phyloP scores from a whole-genome alignment of 2,797 vertebrate species.

The Chelon auratus region DNA sequence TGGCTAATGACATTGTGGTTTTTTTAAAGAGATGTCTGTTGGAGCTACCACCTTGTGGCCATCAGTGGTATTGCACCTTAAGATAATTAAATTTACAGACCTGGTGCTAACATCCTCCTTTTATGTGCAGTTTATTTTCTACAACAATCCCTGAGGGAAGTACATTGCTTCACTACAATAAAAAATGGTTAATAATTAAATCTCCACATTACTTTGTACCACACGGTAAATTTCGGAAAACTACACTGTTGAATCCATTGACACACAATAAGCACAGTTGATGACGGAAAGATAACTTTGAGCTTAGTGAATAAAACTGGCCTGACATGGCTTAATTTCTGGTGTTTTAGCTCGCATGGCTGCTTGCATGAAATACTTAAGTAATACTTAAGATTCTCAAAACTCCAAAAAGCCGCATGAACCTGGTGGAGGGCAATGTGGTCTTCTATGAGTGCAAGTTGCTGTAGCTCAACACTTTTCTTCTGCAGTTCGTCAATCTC shows the following conservation, averaged over 20 bases:
- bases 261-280: neutral
- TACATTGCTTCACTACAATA: too few species aligned
- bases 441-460: constrained; percentile 3
- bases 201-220: too few species aligned
- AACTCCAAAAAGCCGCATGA: neutral
- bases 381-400: neutral
- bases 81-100: too few species aligned
- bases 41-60: too few species aligned
- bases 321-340: neutral
- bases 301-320: neutral
- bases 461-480: neutral
- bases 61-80: too few species aligned
- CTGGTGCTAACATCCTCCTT: too few species aligned
- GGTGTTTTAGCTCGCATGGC: neutral
- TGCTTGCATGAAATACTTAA: neutral
- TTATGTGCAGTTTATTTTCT: too few species aligned
- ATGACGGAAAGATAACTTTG: neutral
- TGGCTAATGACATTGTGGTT: too few species aligned
- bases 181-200: too few species aligned
- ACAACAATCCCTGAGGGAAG: too few species aligned
- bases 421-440: constrained; percentile 2
- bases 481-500: neutral
- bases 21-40: too few species aligned
- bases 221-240: too few species aligned
- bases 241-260: neutral